Percentiles rank a stretch among this genome's conserved stretches.
Evolutionary conservation across 2,888 invertebrate species (phyloP).

Genomic region (Drosophila trichaetosa): DNA sequence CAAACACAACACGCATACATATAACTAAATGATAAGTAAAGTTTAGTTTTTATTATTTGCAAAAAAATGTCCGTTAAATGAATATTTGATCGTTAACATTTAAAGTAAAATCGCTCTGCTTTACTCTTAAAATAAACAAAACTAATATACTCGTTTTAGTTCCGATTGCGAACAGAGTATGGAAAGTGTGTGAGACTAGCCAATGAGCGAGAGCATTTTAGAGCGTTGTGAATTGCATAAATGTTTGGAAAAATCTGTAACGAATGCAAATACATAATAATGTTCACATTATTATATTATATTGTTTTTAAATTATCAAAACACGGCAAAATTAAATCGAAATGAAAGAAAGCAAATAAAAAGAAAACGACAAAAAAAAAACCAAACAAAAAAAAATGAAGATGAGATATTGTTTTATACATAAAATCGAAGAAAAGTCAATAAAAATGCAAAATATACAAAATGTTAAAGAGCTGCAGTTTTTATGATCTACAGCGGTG

Average conservation of each 20-base stretch:
- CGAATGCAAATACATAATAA: constrained; percentile 25
- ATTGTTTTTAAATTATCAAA: constrained; percentile 56
- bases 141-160: constrained; percentile 19
- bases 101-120: constrained; percentile 37
- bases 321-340: constrained; percentile 31
- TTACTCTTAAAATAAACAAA: constrained; percentile 21
- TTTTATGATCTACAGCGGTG: constrained; percentile 17
- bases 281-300: constrained; percentile 37
- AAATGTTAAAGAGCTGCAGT: constrained; percentile 55
- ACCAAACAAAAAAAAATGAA: constrained; percentile 28
- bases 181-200: constrained; percentile 30
- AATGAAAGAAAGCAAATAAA: constrained; percentile 17
- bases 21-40: constrained; percentile 49
- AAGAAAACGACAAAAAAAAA: constrained; percentile 9
- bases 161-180: constrained; percentile 19
- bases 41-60: constrained; percentile 46
- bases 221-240: constrained; percentile 26
- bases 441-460: constrained; percentile 74
- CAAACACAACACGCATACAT: constrained; percentile 28
- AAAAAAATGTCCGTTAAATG: constrained; percentile 59
- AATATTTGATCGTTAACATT: constrained; percentile 44
- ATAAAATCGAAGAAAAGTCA: constrained; percentile 68
- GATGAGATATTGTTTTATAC: constrained; percentile 75
- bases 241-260: constrained; percentile 21
- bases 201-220: constrained; percentile 21